phyloP scores from a whole-genome alignment of 2,113 vertebrate species.

The Lepus timidus region DNA sequence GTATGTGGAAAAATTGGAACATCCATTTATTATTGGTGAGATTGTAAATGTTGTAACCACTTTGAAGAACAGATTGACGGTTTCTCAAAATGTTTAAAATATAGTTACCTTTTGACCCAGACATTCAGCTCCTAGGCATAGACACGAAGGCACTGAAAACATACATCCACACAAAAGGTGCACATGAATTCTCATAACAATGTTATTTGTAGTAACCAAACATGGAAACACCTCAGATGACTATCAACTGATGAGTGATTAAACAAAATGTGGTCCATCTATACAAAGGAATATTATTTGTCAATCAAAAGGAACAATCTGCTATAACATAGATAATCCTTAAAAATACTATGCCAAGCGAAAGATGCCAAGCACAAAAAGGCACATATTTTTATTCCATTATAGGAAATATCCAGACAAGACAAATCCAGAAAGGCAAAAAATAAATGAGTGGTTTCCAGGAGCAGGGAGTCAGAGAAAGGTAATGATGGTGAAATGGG shows the following conservation, averaged over 20 bases:
- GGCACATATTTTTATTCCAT: not conserved
- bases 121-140: not conserved
- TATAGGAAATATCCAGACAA: not conserved
- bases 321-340: not conserved
- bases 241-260: too few relatives aligned
- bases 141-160: not conserved
- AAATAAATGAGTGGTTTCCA: not conserved
- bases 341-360: not conserved
- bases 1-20: not conserved
- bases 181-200: not conserved
- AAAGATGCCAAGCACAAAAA: not conserved
- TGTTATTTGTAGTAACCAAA: not conserved
- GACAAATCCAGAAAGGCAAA: not conserved
- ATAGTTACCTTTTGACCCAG: not conserved
- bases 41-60: not conserved
- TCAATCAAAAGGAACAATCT: not conserved
- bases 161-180: not conserved
- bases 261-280: not conserved
- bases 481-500: not conserved
- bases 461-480: rapidly evolving
- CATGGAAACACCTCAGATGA: not conserved
- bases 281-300: not conserved
- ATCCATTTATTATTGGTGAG: not conserved
- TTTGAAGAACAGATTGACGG: not conserved
- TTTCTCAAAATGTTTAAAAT: not conserved